Base-by-base conservation (phyloP, 2,113 vertebrate genomes). In the Leptocoma aspasia region DNA sequence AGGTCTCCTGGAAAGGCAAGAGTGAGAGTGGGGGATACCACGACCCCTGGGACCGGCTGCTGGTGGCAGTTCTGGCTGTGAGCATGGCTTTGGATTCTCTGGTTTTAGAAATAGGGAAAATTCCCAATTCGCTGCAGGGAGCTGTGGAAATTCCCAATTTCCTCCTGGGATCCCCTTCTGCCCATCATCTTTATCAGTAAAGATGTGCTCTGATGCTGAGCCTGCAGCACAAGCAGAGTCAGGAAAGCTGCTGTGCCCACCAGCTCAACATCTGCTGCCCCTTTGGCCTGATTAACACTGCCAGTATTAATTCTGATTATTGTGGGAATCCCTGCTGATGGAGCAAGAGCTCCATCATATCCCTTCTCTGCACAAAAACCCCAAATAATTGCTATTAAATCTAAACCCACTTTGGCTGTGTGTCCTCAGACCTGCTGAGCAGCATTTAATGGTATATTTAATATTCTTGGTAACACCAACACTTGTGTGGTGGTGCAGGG, bases 61-160 rank as follows among this genome's bases (percentile, higher is more conserved):
- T 99, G 77, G 98, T 99, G 30, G 98, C 99, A 5, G 98, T 99
- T 37, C 15, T 99, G 49, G 96, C 98, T 82, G 99, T 99, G 97
- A 96, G 99, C 96, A 15, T 47, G 35, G 33, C 44, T 4, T 59
- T 37, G 59, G 13, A 18, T 60, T 85, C 30, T 60, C 28, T 77
- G 2, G 0, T n/a, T 11, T 42, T 30, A 14, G 3, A 10, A n/a
- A 52, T 0, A 23, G 59, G 41, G 10, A 24, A 7, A 65, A 16
- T n/a, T 26, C 82, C 26, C 3, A 6, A 0, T 28, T 70, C 68
- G 30, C 85, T 59, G 35, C 6, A 7, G 78, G 41, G 70, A 47
- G 26, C 8, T 41, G 56, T 39, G 3, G 9, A n/a, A n/a, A n/a
- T n/a, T n/a, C n/a, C n/a, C n/a, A n/a, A n/a, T n/a, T 7, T 93